These are phyloP conservation scores for Orbicella faveolata DNA, from an alignment of 64 coral and sea anemone species.

Conservation along the genomic window DNA sequence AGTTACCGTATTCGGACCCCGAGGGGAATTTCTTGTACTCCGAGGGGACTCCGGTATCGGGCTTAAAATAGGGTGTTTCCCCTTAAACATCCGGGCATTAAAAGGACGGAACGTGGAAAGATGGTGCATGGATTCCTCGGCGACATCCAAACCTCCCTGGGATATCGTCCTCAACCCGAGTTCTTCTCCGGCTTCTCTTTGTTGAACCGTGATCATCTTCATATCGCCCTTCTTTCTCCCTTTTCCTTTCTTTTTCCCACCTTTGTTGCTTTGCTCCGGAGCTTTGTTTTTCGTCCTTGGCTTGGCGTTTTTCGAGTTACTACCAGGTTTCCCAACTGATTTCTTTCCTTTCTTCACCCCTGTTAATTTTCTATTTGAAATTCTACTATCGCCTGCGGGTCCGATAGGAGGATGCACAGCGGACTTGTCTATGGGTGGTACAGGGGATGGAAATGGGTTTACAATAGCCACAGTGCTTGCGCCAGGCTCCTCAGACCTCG, in stretches of 20 bases:
- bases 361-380: constrained; percentile 17
- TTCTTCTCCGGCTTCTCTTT: constrained; percentile 37
- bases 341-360: constrained; percentile 52
- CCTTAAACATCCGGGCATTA: constrained; percentile 34
- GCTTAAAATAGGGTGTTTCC: constrained; percentile 53
- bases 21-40: not conserved
- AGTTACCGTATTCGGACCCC: not conserved
- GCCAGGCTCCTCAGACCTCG: not conserved
- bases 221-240: constrained; percentile 51
- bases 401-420: constrained; percentile 56
- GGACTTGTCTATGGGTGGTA: constrained; percentile 34
- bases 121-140: constrained; percentile 50
- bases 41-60: constrained; percentile 88
- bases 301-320: constrained; percentile 49
- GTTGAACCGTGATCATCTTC: constrained; percentile 78
- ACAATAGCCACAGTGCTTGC: constrained; percentile 21
- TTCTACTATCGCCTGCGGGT: not conserved
- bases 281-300: constrained; percentile 36
- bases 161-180: constrained; percentile 14
- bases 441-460: constrained; percentile 63
- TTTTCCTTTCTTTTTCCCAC: constrained; percentile 60
- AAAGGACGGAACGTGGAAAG: constrained; percentile 43
- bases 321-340: constrained; percentile 16
- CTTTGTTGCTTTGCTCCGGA: constrained; percentile 19
- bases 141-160: constrained; percentile 39